Percentiles rank a stretch among this genome's conserved stretches.
Conservation (phyloP, 1,140 invertebrate genomes). For the Drosophila tani region DNA sequence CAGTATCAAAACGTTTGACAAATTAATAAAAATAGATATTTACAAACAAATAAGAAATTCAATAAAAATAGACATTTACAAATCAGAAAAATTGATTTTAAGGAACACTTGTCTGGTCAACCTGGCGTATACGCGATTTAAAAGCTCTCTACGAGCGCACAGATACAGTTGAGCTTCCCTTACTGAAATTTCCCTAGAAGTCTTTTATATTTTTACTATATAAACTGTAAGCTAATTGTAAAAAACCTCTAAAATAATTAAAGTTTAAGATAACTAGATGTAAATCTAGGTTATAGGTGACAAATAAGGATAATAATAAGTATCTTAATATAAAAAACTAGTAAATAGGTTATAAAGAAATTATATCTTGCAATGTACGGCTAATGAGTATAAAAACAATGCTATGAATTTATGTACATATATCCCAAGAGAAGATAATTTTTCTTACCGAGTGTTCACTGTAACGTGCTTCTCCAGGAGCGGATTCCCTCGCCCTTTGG, state of each 20-base stretch:
- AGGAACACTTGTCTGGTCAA: background rate
- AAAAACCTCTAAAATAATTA: too few species aligned
- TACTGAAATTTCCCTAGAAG: background rate
- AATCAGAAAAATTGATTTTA: background rate
- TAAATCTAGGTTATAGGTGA: background rate
- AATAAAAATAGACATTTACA: too few species aligned
- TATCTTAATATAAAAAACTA: background rate
- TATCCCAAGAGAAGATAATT: background rate
- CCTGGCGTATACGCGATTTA: constrained; percentile 2
- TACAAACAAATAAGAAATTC: too few species aligned
- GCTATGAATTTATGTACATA: background rate
- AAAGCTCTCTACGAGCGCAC: background rate
- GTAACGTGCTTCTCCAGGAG: background rate
- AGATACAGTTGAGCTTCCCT: background rate
- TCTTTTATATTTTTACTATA: too few species aligned
- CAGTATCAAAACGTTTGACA: too few species aligned
- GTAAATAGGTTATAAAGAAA: too few species aligned
- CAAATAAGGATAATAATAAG: accelerated
- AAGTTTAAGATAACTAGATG: background rate
- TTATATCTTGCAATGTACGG: too few species aligned
- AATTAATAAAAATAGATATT: too few species aligned
- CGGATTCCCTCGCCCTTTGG: constrained; percentile 5
- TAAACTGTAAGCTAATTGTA: background rate
- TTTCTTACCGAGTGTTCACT: background rate
- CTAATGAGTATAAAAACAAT: background rate